Base-by-base conservation (phyloP, 2,113 vertebrate genomes). In the Galemys pyrenaicus region DNA sequence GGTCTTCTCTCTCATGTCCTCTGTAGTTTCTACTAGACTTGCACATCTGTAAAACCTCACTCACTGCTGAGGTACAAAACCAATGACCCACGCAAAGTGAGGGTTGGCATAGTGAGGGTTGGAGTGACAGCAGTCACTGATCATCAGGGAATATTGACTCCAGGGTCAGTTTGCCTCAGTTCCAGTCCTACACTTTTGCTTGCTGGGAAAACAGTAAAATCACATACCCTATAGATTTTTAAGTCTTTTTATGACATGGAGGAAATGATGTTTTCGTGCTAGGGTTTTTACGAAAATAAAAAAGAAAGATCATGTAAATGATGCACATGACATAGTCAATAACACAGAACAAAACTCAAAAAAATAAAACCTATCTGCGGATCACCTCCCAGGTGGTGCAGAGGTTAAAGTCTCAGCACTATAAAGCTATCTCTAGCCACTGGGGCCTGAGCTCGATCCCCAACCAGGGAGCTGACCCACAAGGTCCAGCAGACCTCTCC, bases 201-300 rank as follows among this genome's bases (percentile, higher is more conserved):
- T 64, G 2, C 13, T 35, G n/a, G 13, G 46, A 73, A 41, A 9
- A 60, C 8, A 32, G 2, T 78, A 17, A 91, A 70, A 84, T 51
- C 54, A n/a, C 16, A 26, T 70, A n/a, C 54, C 8, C 16, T 10
- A 41, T 0, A 20, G 9, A 65, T 39, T 39, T 54, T 32, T 51
- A 83, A 70, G 6, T 51, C 1, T 37, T 20, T 9, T 90, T 62
- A 39, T 49, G 12, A 71, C 13, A 54, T 3, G 20, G 5, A 70
- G 3, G 2, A 1, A 1, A 44, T 75, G 17, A 9, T n/a, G 17
- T n/a, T 46, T 56, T 62, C 3, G n/a, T 0, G 5, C 7, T 35
- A 58, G 1, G 1, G 26, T 74, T 94, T 51, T 68, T 64, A 1
- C 54, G 49, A 49, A 93, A 74, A 8, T 39, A 60, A 62, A n/a